These are phyloP conservation scores for Synergus umbraculus DNA, from an alignment of 2,888 invertebrate genomes.

Conservation along the genomic window DNA sequence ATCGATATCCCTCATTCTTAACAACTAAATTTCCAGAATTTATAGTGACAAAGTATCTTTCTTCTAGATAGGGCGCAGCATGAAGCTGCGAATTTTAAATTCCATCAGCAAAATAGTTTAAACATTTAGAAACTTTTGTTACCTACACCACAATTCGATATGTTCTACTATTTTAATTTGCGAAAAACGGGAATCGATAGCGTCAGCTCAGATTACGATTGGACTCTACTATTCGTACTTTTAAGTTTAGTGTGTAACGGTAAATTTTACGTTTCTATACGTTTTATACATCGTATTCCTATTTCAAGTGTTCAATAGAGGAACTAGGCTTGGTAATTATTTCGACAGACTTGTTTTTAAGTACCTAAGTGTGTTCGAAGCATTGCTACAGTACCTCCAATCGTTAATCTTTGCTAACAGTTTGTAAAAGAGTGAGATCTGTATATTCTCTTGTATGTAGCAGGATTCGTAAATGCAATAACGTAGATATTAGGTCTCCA, in stretches of 20 bases:
- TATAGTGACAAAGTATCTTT: constrained; percentile 20
- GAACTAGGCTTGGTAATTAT: not conserved
- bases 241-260: not conserved
- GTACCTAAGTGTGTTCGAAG: constrained; percentile 35
- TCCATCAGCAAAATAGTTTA: constrained; percentile 1
- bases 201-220: constrained; percentile 21
- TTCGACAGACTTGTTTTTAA: not conserved
- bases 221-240: constrained; percentile 7
- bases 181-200: not conserved
- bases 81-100: constrained; percentile 21
- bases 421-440: constrained; percentile 35
- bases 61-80: constrained; percentile 26
- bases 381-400: constrained; percentile 5
- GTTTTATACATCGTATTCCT: not conserved
- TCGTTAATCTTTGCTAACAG: constrained; percentile 12
- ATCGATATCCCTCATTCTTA: constrained; percentile 90
- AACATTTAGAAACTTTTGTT: constrained; percentile 5
- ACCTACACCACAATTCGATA: not conserved
- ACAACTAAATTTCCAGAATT: constrained; percentile 59
- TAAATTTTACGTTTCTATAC: not conserved
- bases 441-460: constrained; percentile 17
- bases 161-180: not conserved
- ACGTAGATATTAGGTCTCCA: constrained; percentile 22
- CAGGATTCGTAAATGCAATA: constrained; percentile 7
- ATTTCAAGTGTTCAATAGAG: constrained; percentile 23